Evolutionary conservation across 2,113 vertebrate genomes (phyloP), one percentile per base, ranked within the genome.

Genomic region (Larimichthys polyactis): DNA sequence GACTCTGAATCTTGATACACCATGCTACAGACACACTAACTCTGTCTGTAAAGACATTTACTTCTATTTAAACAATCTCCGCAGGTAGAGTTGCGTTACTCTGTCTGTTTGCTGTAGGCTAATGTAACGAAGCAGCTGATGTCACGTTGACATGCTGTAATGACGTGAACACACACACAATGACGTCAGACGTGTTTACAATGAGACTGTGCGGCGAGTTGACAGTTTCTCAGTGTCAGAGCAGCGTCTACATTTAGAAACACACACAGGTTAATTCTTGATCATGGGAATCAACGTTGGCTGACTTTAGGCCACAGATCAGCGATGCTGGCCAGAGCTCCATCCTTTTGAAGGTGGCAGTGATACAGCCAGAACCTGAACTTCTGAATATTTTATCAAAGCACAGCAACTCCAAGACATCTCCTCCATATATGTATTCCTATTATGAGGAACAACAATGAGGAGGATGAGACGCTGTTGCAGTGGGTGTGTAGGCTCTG

Each of bases 381-480:
- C 12, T 6, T 49, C 14, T 12, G 24, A 32, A 12, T 63, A 64
- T 65, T 68, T 69, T 12, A n/a, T 44, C 3, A n/a, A 22, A 24
- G n/a, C n/a, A 0, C 8, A 57, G 4, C 16, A 58, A 5, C 22
- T 71, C 16, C 22, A 63, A 40, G 9, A 62, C 36, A 43, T 6
- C 27, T n/a, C 10, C 6, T 11, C 17, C 16, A 20, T 24, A 8
- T 29, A 3, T 32, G 27, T 40, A 67, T 22, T 11, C 14, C 11
- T 16, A 46, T 71, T 17, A 43, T 40, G 64, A 74, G 54, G 43
- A 44, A 64, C 17, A n/a, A 15, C 52, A n/a, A 15, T 67, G 27
- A 82, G 59, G 52, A 49, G 69, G 51, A 49, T 32, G 78, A 66
- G 51, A n/a, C n/a, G 0, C 32, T 40, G 59, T 77, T 70, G 68